Evolutionary conservation across 2,797 vertebrate species (phyloP), one percentile per base, ranked within the genome.

Genomic region (Iguana delicatissima): DNA sequence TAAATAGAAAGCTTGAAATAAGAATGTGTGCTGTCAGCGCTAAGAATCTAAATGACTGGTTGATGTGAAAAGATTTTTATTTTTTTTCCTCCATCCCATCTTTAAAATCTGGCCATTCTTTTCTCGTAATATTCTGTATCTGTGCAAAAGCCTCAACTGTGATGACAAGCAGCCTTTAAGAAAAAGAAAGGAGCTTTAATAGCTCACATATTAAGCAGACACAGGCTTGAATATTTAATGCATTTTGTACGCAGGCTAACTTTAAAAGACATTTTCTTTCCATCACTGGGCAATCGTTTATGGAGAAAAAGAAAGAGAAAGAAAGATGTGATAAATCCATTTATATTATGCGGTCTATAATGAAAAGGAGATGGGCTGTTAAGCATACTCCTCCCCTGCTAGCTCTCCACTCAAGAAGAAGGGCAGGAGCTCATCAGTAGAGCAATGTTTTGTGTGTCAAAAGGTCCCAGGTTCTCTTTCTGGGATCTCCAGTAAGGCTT

Each of bases 111-210:
- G 84, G 59, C 79, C 2, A 42, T 46, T 90, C 79, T 80, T 8
- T 93, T 91, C 90, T 92, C 12, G 32, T 77, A 64, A 46, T 80
- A 90, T 92, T 90, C 26, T 90, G 59, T 5, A 85, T 93, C 79
- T 13, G 59, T 84, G 14, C 57, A 38, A 64, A 92, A 35, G 62
- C 8, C 85, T 90, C 59, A 38, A 57, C 35, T 59, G 73, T 22
- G 52, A 59, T 67, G 76, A 74, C 80, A 89, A 84, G 35, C 0
- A 1, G 91, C 87, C 10, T 84, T 90, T 18, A 87, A 72, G 85
- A 64, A 89, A 85, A 82, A 84, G 18, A 84, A 89, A 73, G 18
- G 35, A 42, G 46, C 8, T 24, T 89, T 12, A 85, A 73, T 85
- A 72, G 81, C 92, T 93, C 1, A 69, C 82, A 55, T 50, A 22